Percentiles rank a stretch among this genome's conserved stretches.
These are phyloP conservation scores for Metallyticus violacea DNA, from an alignment of 2,888 invertebrate species.

Conservation along the genomic window DNA sequence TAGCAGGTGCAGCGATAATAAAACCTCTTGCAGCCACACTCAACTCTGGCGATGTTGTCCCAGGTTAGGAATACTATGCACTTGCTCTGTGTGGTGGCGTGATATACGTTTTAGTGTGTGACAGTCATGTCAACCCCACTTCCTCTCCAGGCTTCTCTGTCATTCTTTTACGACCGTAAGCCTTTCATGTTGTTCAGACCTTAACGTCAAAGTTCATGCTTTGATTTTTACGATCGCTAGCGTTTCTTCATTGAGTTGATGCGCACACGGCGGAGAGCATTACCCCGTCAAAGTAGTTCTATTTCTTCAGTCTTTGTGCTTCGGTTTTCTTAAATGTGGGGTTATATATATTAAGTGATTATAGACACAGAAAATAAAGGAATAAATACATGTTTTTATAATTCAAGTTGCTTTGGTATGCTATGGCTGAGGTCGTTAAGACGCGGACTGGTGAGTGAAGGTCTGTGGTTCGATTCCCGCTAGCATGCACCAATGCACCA, in stretches of 20 bases:
- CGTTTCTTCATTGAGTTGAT: not conserved
- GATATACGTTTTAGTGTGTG: not conserved
- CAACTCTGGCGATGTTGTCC: not conserved
- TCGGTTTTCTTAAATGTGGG: too few species aligned
- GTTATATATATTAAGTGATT: too few species aligned
- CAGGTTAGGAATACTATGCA: not conserved
- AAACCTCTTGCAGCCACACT: not conserved
- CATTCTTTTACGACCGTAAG: not conserved
- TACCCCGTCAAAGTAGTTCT: too few species aligned
- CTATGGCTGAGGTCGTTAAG: too few species aligned
- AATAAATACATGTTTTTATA: too few species aligned
- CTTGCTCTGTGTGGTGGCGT: not conserved
- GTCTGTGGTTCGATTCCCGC: too few species aligned
- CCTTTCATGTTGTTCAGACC: too few species aligned
- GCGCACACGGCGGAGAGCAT: not conserved
- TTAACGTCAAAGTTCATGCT: not conserved
- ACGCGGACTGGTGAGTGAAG: too few species aligned
- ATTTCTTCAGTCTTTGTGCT: too few species aligned
- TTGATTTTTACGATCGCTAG: not conserved
- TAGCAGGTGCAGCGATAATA: not conserved
- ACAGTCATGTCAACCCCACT: not conserved
- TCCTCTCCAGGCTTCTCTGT: not conserved
- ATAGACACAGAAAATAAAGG: too few species aligned
- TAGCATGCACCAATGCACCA: too few species aligned
- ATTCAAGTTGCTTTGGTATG: too few species aligned